Conservation (phyloP, 2,113 vertebrate genomes). For the Lepidothrix coronata region DNA sequence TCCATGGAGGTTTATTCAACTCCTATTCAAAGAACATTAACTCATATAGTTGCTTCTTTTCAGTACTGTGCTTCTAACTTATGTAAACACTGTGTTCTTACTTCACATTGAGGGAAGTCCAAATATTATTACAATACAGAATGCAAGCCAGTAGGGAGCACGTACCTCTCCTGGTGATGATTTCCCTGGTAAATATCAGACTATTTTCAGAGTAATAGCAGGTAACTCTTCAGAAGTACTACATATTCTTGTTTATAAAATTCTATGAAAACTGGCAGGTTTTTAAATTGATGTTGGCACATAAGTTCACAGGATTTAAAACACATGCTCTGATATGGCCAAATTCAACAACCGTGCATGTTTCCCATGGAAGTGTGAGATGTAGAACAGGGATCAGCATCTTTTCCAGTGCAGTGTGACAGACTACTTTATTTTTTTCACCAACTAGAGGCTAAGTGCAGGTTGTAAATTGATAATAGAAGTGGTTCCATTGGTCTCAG, state of each 20-base stretch:
- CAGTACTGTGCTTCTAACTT: constrained; percentile 4
- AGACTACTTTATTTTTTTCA: neutral
- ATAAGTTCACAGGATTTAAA: neutral
- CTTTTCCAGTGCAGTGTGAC: neutral
- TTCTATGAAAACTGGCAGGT: neutral
- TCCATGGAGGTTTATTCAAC: constrained; percentile 50
- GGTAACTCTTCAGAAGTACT: neutral
- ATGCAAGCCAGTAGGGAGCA: neutral
- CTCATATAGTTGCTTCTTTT: constrained; percentile 28
- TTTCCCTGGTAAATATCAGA: constrained; percentile 12
- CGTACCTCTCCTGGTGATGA: neutral
- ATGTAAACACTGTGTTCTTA: constrained; percentile 46
- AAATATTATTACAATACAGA: constrained; percentile 47
- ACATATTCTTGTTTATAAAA: constrained; percentile 16
- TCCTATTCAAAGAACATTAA: constrained; percentile 42
- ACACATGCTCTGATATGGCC: neutral
- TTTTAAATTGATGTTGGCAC: neutral
- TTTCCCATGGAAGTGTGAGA: neutral
- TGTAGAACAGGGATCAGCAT: neutral
- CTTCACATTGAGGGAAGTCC: neutral
- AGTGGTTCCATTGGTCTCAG: neutral
- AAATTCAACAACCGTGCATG: constrained; percentile 1
- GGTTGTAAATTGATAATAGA: constrained; percentile 30
- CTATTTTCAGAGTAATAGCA: constrained; percentile 8
- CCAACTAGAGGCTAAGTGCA: neutral